Evolutionary conservation across 2,113 vertebrate genomes (phyloP).

Genomic region (Cnemophilus loriae): DNA sequence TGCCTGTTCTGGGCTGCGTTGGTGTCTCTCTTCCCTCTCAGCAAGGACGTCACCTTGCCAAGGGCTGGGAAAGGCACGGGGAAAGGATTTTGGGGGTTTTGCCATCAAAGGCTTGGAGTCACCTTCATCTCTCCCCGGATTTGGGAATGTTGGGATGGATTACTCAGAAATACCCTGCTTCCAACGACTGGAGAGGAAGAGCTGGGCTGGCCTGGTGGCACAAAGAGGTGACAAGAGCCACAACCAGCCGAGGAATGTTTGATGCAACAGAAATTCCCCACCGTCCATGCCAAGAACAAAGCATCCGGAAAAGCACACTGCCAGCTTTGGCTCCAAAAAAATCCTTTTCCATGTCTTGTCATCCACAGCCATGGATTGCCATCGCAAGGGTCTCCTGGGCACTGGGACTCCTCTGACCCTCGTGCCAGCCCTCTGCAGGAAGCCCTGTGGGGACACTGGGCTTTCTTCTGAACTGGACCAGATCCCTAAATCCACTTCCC

Average conservation of each 20-base stretch:
- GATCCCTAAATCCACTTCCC: not conserved
- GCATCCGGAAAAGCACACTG: accelerated
- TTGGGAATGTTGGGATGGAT: not conserved
- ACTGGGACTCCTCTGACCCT: not conserved
- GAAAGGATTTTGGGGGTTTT: not conserved
- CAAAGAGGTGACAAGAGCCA: not conserved
- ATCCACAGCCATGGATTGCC: accelerated
- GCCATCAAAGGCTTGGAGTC: not conserved
- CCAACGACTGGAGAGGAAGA: not conserved
- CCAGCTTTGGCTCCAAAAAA: not conserved
- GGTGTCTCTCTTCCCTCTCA: not conserved
- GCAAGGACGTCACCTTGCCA: not conserved
- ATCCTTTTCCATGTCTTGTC: not conserved
- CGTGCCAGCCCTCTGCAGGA: not conserved
- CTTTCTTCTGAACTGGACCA: not conserved
- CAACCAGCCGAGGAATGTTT: not conserved
- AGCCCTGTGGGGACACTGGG: not conserved
- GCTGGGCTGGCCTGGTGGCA: not conserved
- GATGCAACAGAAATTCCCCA: not conserved
- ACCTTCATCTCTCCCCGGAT: not conserved
- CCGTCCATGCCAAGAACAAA: accelerated
- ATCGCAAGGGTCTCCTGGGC: accelerated
- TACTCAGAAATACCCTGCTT: not conserved
- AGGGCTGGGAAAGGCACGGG: not conserved
- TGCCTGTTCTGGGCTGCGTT: accelerated